Evolutionary conservation across 2,888 invertebrate genomes (phyloP).

Genomic region (Apoderus coryli): DNA sequence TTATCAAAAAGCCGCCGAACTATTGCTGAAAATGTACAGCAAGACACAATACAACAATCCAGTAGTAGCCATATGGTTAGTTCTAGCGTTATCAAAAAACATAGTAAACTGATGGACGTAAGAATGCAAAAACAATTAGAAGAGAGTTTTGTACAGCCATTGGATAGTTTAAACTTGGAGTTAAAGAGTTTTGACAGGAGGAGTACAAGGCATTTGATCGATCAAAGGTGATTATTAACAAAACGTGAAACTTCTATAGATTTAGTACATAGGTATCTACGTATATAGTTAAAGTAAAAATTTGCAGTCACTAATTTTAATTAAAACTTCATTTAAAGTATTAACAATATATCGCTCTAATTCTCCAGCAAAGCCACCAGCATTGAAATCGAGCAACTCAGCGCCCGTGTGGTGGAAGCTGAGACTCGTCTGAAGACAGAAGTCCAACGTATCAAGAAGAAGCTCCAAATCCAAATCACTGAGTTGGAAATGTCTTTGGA

Average conservation of each 20-base stretch:
- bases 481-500: constrained; percentile 94
- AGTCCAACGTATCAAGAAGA: constrained; percentile 96
- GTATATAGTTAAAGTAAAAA: too few relatives aligned
- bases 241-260: too few relatives aligned
- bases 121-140: constrained; percentile 35
- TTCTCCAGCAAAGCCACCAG: constrained; percentile 82
- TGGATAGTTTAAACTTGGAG: constrained; percentile 45
- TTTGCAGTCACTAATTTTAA: too few relatives aligned
- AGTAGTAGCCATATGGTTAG: not conserved
- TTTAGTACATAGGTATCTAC: too few relatives aligned
- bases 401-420: constrained; percentile 87
- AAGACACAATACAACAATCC: not conserved
- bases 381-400: constrained; percentile 94
- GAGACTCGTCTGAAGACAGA: constrained; percentile 93
- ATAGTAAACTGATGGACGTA: constrained; percentile 27
- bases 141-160: constrained; percentile 41
- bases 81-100: not conserved
- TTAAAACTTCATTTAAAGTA: too few relatives aligned
- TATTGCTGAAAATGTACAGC: constrained; percentile 32
- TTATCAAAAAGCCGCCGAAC: constrained; percentile 42
- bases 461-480: constrained; percentile 94
- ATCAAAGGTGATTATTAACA: constrained; percentile 55
- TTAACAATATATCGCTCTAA: too few relatives aligned
- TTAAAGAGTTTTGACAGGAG: constrained; percentile 48
- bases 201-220: constrained; percentile 41